Conservation (phyloP, 1,140 invertebrate genomes). For the Ylistrum balloti region DNA sequence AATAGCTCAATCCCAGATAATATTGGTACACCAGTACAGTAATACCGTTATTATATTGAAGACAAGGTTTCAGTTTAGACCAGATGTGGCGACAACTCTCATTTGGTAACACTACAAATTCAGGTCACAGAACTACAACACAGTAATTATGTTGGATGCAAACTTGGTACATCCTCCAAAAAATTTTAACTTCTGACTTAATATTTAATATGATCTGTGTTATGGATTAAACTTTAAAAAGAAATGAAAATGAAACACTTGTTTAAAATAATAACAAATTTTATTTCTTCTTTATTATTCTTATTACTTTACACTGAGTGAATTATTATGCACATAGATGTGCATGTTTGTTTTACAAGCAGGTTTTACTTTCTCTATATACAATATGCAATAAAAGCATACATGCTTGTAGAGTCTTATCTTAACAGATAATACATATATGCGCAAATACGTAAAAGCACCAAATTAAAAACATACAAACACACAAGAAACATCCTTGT, state of each 20-base stretch:
- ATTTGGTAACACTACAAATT: too few species aligned
- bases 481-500: conserved; percentile 33
- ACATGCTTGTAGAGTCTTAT: conserved; percentile 7
- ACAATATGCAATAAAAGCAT: conserved; percentile 40
- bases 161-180: too few species aligned
- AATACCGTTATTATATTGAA: too few species aligned
- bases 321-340: conserved; percentile 22
- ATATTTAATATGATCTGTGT: not conserved
- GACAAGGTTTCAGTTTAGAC: too few species aligned
- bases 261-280: conserved; percentile 36
- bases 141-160: too few species aligned
- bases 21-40: too few species aligned
- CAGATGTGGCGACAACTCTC: too few species aligned
- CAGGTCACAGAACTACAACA: too few species aligned
- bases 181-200: too few species aligned
- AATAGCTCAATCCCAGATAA: too few species aligned
- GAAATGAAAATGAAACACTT: not conserved
- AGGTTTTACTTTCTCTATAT: not conserved
- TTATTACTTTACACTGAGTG: conserved; percentile 29
- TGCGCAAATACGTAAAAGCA: conserved; percentile 34
- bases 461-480: conserved; percentile 31
- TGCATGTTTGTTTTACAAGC: conserved; percentile 34
- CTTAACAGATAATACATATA: conserved; percentile 36
- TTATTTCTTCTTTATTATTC: conserved; percentile 40
- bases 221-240: too few species aligned